Evolutionary conservation across 2,113 vertebrate species (phyloP).

Genomic region (Myotis brandtii): DNA sequence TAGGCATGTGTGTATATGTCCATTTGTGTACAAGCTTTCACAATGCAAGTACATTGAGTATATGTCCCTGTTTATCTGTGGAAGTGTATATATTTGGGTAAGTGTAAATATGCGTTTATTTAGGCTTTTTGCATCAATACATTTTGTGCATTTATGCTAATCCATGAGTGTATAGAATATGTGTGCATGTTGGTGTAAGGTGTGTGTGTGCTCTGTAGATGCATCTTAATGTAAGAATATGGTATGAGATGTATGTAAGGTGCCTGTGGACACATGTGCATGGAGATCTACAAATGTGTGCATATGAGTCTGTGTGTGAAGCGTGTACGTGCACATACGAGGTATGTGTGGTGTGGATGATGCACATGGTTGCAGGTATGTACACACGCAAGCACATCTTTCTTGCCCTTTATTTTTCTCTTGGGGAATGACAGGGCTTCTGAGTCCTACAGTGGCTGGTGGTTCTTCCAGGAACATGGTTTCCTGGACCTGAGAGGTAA

Average conservation of each 20-base stretch:
- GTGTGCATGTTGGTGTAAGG: background rate
- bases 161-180: background rate
- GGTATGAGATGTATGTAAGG: background rate
- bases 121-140: background rate
- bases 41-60: background rate
- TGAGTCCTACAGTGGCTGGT: background rate
- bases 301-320: background rate
- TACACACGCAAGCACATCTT: background rate
- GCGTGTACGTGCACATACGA: accelerated
- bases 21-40: background rate
- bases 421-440: slow-evolving; percentile 9
- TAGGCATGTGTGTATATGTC: background rate
- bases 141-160: background rate
- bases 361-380: accelerated
- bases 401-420: background rate
- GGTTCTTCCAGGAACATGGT: slow-evolving; percentile 24
- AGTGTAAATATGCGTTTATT: background rate
- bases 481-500: background rate
- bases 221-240: background rate
- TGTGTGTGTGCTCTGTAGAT: background rate
- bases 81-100: background rate
- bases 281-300: background rate
- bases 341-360: background rate
- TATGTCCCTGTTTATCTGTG: background rate
- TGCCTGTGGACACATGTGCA: background rate